These are phyloP conservation scores for Thysanoteuthis rhombus DNA, from an alignment of 2,888 invertebrate genomes.

Conservation along the genomic window DNA sequence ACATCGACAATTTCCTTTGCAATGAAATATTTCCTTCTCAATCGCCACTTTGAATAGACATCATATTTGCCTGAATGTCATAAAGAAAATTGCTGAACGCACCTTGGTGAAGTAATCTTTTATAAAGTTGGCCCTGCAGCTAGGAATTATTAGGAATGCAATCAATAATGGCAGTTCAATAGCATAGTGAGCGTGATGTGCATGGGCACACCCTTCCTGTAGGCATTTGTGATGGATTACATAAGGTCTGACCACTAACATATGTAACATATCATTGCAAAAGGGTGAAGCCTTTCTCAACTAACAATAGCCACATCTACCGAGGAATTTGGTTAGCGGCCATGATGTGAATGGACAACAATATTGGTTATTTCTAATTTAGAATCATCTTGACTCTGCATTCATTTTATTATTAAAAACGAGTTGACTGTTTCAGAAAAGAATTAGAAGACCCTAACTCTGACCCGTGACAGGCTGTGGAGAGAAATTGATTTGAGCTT, in stretches of 20 bases:
- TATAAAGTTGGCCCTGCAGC: not conserved
- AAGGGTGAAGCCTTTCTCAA: not conserved
- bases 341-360: not conserved
- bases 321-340: not conserved
- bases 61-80: not conserved
- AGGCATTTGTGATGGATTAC: conserved; percentile 12
- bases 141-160: not conserved
- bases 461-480: not conserved
- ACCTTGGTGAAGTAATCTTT: not conserved
- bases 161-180: not conserved
- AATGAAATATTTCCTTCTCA: not conserved
- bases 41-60: not conserved
- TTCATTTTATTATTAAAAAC: not conserved
- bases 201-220: conserved; percentile 12
- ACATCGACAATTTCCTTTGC: not conserved
- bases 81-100: not conserved
- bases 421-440: conserved; percentile 12
- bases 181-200: not conserved
- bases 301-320: not conserved
- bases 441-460: not conserved
- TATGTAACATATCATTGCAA: conserved; percentile 12
- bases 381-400: not conserved
- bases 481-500: not conserved
- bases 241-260: conserved; percentile 12
- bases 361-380: conserved; percentile 12